Percentiles rank a stretch among this genome's conserved stretches.
phyloP scores from a whole-genome alignment of 2,113 vertebrate species.

The Isichthys henryi region DNA sequence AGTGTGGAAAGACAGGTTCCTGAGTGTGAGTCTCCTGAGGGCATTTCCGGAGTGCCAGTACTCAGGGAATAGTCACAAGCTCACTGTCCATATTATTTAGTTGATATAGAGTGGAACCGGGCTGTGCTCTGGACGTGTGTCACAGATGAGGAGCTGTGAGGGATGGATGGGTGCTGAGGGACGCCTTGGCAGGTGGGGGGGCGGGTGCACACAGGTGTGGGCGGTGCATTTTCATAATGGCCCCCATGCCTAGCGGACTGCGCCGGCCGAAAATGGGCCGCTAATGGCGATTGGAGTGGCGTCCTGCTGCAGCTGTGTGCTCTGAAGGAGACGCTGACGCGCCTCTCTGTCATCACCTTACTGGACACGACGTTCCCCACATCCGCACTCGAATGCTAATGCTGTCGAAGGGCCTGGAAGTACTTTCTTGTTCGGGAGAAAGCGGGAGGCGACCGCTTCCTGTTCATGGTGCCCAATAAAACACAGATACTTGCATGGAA shows the following conservation, averaged over 20 bases:
- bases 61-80: neutral
- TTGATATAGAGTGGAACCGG: too few species aligned
- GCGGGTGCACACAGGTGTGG: neutral
- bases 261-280: neutral
- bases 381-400: constrained; percentile 5
- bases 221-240: neutral
- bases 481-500: neutral
- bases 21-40: neutral
- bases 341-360: neutral
- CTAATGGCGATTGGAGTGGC: neutral
- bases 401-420: constrained; percentile 18
- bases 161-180: neutral
- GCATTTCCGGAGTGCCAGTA: neutral
- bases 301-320: neutral
- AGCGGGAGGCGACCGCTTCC: constrained; percentile 12
- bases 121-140: too few species aligned
- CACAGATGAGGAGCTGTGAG: neutral
- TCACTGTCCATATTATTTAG: neutral
- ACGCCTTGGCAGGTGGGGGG: neutral
- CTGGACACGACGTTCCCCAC: neutral
- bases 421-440: constrained; percentile 3
- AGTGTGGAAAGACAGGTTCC: neutral
- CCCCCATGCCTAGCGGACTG: neutral
- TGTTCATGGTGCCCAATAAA: constrained; percentile 13
- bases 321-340: neutral